A percentile compares a stretch with the other conserved stretches of the same genome.
These are phyloP conservation scores for Spermophilus dauricus DNA, from an alignment of 2,113 vertebrate species.

Conservation along the genomic window DNA sequence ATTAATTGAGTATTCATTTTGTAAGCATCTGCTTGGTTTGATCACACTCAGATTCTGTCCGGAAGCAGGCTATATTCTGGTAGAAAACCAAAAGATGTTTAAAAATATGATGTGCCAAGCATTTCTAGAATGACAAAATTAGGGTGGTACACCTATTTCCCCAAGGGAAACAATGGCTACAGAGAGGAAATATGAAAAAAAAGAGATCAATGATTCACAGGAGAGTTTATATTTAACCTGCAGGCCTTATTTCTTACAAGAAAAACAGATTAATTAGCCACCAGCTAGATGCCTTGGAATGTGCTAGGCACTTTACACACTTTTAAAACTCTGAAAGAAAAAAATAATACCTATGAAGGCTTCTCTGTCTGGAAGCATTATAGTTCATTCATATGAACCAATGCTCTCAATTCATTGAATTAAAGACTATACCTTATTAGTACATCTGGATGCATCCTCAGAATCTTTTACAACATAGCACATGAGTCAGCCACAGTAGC, in stretches of 20 bases:
- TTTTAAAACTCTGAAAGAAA: neutral
- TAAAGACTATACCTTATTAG: neutral
- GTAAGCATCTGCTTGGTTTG: neutral
- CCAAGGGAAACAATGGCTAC: conserved; percentile 1
- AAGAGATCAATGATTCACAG: neutral
- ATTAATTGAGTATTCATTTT: conserved; percentile 42
- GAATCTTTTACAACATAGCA: neutral
- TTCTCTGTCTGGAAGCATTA: neutral
- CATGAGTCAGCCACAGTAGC: neutral
- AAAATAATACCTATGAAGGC: neutral
- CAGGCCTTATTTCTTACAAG: conserved; percentile 3
- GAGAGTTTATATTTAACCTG: neutral
- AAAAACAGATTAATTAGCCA: conserved; percentile 16
- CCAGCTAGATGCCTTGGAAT: neutral
- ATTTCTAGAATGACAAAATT: conserved; percentile 13
- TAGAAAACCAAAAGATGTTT: neutral
- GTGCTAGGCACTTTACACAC: neutral
- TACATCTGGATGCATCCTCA: neutral
- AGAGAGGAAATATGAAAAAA: neutral
- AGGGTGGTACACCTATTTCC: neutral
- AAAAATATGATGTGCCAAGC: neutral
- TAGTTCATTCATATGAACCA: neutral
- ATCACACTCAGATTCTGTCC: neutral
- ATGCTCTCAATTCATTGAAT: neutral
- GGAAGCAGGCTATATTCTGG: neutral